These are phyloP conservation scores for Riparia riparia DNA, from an alignment of 2,113 vertebrate genomes.

Conservation along the genomic window DNA sequence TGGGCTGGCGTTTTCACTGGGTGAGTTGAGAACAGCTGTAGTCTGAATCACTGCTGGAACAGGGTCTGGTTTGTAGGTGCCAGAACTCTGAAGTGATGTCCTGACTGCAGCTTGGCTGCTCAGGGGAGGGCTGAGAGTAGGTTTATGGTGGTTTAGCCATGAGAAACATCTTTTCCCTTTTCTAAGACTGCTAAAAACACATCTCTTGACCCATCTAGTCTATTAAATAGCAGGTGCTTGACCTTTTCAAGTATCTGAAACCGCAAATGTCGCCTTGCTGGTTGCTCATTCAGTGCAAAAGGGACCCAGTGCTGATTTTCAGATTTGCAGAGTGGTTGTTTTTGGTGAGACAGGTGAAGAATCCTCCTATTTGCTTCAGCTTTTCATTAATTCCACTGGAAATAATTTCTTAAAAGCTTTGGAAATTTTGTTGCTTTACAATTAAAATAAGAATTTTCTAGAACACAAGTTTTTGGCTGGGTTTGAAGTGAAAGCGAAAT, in stretches of 20 bases:
- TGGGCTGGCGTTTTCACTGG: not conserved
- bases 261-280: not conserved
- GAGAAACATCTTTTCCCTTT: not conserved
- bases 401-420: not conserved
- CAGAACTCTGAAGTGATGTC: not conserved
- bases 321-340: not conserved
- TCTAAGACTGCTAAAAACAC: not conserved
- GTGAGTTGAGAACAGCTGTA: not conserved
- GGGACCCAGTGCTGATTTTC: not conserved
- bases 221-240: not conserved
- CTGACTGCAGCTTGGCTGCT: not conserved
- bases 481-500: not conserved
- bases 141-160: not conserved
- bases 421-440: not conserved
- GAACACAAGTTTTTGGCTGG: not conserved
- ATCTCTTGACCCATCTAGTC: not conserved
- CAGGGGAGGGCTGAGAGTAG: not conserved
- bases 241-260: not conserved
- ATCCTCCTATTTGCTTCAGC: not conserved
- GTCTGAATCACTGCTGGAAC: not conserved
- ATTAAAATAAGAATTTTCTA: not conserved
- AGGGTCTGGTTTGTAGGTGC: not conserved
- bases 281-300: fast-evolving
- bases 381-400: not conserved
- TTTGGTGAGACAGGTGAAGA: not conserved